Base-by-base conservation (phyloP, 2,888 invertebrate species). In the Lottia scabra region DNA sequence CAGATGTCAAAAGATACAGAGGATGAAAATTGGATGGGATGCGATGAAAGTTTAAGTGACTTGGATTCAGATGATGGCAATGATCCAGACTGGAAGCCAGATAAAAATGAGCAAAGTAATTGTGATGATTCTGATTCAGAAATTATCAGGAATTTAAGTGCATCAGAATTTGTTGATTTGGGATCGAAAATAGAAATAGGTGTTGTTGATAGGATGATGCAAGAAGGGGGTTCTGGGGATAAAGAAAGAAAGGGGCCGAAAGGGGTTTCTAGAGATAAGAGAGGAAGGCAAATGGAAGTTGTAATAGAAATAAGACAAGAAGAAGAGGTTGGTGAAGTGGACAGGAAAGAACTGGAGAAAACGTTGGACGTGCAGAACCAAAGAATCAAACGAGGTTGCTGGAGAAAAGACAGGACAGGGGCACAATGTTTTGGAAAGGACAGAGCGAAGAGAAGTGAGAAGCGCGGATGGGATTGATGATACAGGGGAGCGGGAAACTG, bases 111-210 rank as follows among this genome's bases (percentile, higher is more conserved):
- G 19, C 19, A 16, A 48, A 48, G 4, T n/a, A n/a, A 48, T 2
- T 48, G n/a, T n/a, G n/a, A 48, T n/a, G n/a, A 48, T 48, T n/a
- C n/a, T 48, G 48, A 48, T 48, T n/a, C 48, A n/a, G 48, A 48
- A n/a, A 13, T 16, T 19, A 19, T n/a, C 1, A 6, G 48, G 48
- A 16, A 6, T 48, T n/a, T n/a, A n/a, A n/a, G n/a, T n/a, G n/a
- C n/a, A n/a, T n/a, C n/a, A n/a, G n/a, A n/a, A n/a, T n/a, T n/a
- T n/a, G n/a, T n/a, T n/a, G n/a, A n/a, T n/a, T n/a, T n/a, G n/a
- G n/a, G n/a, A n/a, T n/a, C n/a, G n/a, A n/a, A n/a, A n/a, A n/a
- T n/a, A n/a, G n/a, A n/a, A n/a, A n/a, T n/a, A n/a, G n/a, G n/a
- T n/a, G n/a, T n/a, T n/a, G n/a, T n/a, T n/a, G n/a, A n/a, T n/a